Evolutionary conservation across 1,140 invertebrate genomes (phyloP).

Genomic region (Drosophila repletoides): DNA sequence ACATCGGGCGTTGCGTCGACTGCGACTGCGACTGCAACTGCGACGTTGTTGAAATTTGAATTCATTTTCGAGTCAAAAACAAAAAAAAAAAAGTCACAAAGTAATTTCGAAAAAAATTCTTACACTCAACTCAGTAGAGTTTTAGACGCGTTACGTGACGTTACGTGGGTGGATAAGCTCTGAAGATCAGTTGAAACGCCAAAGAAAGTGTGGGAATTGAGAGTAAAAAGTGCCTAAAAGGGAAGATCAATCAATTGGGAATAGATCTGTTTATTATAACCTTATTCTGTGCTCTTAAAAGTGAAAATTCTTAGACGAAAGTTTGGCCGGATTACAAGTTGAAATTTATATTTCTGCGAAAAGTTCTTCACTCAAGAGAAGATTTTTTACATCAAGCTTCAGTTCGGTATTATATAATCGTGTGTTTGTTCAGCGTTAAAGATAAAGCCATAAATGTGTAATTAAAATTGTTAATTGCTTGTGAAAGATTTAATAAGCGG

Average conservation of each 20-base stretch:
- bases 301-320: too few relatives aligned
- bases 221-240: not conserved
- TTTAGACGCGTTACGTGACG: constrained; percentile 72
- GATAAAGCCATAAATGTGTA: constrained; percentile 34
- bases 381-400: not conserved
- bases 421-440: constrained; percentile 10
- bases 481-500: constrained; percentile 66
- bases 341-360: not conserved
- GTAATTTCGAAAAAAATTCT: constrained; percentile 76
- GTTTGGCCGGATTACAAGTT: too few relatives aligned
- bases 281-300: too few relatives aligned
- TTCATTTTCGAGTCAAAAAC: constrained; percentile 70
- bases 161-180: constrained; percentile 63
- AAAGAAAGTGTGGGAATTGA: not conserved
- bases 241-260: not conserved
- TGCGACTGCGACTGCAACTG: constrained; percentile 52
- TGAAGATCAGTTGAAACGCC: constrained; percentile 2
- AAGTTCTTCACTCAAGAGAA: constrained; percentile 1
- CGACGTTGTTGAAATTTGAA: constrained; percentile 68
- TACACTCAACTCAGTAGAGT: constrained; percentile 73
- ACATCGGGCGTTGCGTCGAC: constrained; percentile 32
- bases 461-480: constrained; percentile 69
- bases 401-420: not conserved
- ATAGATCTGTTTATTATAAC: too few relatives aligned
- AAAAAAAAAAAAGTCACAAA: constrained; percentile 57